A percentile compares a stretch with the other conserved stretches of the same genome.
These are phyloP conservation scores for Scartelaos histophorus DNA, from an alignment of 2,113 vertebrate genomes.

Conservation along the genomic window DNA sequence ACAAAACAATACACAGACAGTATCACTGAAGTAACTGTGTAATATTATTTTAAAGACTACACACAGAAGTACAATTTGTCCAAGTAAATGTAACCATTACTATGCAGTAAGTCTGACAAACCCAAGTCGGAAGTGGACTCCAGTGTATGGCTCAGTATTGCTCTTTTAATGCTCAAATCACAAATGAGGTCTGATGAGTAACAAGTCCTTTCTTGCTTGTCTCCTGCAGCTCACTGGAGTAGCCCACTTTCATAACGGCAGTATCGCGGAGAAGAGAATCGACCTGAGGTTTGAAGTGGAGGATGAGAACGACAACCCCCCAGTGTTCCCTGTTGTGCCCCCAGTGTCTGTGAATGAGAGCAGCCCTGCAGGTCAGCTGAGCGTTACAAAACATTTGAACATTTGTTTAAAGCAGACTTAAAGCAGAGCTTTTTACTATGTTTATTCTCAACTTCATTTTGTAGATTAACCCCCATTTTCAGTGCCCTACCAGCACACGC, in stretches of 20 bases:
- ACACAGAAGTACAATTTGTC: too few species aligned
- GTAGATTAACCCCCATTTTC: too few species aligned
- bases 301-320: slow-evolving; percentile 59
- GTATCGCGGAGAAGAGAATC: slow-evolving; percentile 38
- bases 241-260: slow-evolving; percentile 30
- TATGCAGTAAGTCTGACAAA: too few species aligned
- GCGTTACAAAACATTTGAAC: too few species aligned
- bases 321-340: slow-evolving; percentile 33
- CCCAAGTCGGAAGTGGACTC: too few species aligned
- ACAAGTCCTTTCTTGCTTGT: not conserved
- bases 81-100: too few species aligned
- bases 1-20: too few species aligned
- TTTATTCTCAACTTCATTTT: not conserved
- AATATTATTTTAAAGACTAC: too few species aligned
- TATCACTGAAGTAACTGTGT: too few species aligned
- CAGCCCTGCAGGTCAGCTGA: slow-evolving; percentile 40
- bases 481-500: too few species aligned
- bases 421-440: too few species aligned
- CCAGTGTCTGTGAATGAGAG: slow-evolving; percentile 37
- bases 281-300: slow-evolving; percentile 36
- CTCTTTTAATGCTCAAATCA: not conserved
- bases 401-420: not conserved
- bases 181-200: not conserved
- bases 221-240: slow-evolving; percentile 35
- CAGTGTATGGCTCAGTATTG: too few species aligned